Percentiles rank a stretch among this genome's conserved stretches.
These are phyloP conservation scores for Graphium colonna DNA, from an alignment of 2,888 invertebrate genomes.

Conservation along the genomic window DNA sequence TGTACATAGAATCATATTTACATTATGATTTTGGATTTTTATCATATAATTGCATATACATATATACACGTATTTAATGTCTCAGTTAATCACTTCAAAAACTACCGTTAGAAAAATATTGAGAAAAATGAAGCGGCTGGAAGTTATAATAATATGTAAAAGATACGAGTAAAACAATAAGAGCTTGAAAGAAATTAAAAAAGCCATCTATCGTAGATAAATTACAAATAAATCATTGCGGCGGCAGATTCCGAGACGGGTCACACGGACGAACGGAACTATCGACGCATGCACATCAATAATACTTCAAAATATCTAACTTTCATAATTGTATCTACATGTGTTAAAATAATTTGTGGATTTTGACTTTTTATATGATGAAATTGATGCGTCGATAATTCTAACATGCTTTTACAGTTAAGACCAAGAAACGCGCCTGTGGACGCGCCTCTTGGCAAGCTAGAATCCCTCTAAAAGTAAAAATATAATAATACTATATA, in stretches of 20 bases:
- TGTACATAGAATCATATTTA: too few relatives aligned
- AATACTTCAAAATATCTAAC: too few relatives aligned
- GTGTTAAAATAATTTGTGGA: neutral
- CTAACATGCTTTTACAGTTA: slow-evolving; percentile 37
- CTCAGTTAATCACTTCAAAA: too few relatives aligned
- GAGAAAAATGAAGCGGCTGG: too few relatives aligned
- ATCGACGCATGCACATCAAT: neutral
- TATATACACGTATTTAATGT: too few relatives aligned
- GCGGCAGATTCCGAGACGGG: slow-evolving; percentile 2
- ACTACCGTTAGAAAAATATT: too few relatives aligned
- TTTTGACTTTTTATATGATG: neutral
- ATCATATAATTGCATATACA: too few relatives aligned
- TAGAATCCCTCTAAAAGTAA: slow-evolving; percentile 54
- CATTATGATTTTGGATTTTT: too few relatives aligned
- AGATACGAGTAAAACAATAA: too few relatives aligned
- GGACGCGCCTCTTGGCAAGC: slow-evolving; percentile 44
- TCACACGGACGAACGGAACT: slow-evolving; percentile 12
- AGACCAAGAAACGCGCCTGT: slow-evolving; percentile 30
- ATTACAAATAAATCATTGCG: neutral
- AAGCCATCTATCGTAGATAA: neutral
- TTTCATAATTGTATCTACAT: neutral
- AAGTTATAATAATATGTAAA: too few relatives aligned
- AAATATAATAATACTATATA: slow-evolving; percentile 38
- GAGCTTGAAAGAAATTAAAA: too few relatives aligned
- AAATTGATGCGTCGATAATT: slow-evolving; percentile 37